phyloP scores from a whole-genome alignment of 2,113 vertebrate genomes.

The Paratilapia polleni region DNA sequence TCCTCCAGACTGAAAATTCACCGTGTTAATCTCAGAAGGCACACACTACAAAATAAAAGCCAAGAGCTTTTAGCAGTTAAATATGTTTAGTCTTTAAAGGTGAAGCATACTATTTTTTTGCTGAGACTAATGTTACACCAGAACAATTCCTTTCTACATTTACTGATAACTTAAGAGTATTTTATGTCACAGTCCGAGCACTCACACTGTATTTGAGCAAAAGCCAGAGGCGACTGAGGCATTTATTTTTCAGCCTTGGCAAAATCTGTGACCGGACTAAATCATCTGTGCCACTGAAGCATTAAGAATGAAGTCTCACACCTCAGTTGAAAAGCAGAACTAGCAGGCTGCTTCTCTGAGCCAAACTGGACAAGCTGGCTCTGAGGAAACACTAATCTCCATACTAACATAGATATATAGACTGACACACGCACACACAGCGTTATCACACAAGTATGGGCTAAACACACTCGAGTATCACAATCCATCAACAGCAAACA shows the following conservation, averaged over 20 bases:
- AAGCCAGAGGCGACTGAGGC: constrained; percentile 25
- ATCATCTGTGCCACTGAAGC: constrained; percentile 31
- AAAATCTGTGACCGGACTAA: constrained; percentile 33
- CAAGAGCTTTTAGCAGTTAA: background rate
- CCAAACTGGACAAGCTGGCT: constrained; percentile 34
- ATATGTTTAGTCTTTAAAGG: background rate
- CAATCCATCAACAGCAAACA: constrained; percentile 58
- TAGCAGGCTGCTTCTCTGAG: constrained; percentile 1
- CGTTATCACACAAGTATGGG: constrained; percentile 20
- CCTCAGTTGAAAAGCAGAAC: constrained; percentile 33
- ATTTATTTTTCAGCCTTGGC: constrained; percentile 24
- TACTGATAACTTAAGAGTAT: constrained; percentile 8
- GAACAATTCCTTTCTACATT: constrained; percentile 11
- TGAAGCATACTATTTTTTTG: background rate
- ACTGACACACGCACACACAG: constrained; percentile 19
- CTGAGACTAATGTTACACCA: background rate
- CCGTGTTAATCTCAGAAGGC: background rate
- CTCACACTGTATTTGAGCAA: constrained; percentile 22
- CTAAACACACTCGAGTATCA: constrained; percentile 37
- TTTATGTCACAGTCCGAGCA: constrained; percentile 19
- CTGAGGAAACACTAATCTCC: constrained; percentile 11
- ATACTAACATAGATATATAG: constrained; percentile 17
- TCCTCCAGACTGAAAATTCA: constrained; percentile 88
- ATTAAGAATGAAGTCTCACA: constrained; percentile 31
- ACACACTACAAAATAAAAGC: background rate